Evolutionary conservation across 2,113 vertebrate genomes (phyloP).

Genomic region (Peromyscus maniculatus): DNA sequence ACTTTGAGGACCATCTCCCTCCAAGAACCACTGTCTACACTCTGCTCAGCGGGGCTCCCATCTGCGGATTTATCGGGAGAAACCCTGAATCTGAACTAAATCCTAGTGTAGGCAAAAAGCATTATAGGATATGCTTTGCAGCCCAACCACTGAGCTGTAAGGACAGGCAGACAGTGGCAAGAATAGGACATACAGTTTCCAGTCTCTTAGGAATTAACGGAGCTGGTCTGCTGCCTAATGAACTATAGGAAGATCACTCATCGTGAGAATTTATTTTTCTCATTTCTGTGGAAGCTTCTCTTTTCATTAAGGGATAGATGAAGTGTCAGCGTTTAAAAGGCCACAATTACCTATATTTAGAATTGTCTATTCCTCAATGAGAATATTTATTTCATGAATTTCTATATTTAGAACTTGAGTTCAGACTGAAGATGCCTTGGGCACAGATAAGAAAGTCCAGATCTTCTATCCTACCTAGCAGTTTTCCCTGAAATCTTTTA

Average conservation of each 20-base stretch:
- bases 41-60: background rate
- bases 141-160: background rate
- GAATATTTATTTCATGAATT: background rate
- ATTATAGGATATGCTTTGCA: background rate
- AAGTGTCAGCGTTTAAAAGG: background rate
- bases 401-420: background rate
- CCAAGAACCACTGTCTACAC: rapidly evolving
- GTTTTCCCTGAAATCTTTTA: background rate
- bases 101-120: rapidly evolving
- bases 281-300: background rate
- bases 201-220: background rate
- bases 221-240: background rate
- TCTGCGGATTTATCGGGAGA: background rate
- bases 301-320: background rate
- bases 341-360: background rate
- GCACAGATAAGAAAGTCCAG: background rate
- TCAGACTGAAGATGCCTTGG: background rate
- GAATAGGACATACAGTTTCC: background rate
- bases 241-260: background rate
- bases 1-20: background rate
- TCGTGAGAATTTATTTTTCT: background rate
- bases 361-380: background rate
- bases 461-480: background rate
- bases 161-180: background rate
- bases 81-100: background rate